Evolutionary conservation across 2,797 vertebrate genomes (phyloP).

Genomic region (Eurystomus glaucurus): DNA sequence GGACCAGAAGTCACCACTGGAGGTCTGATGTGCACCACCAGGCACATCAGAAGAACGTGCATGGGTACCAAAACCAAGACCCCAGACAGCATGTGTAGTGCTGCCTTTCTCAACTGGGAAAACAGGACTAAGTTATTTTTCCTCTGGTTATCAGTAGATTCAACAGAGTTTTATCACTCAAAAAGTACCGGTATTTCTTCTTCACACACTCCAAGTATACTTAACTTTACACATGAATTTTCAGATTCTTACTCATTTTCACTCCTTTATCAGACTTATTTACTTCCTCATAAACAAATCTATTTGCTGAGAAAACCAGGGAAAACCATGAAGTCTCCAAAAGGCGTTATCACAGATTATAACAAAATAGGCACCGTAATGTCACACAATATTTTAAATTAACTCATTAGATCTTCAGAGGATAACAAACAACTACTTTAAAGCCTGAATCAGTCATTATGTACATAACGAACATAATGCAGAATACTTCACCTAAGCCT

Average conservation of each 20-base stretch:
- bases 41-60: background rate
- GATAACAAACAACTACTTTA: conserved; percentile 12
- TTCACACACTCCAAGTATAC: background rate
- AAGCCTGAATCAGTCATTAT: background rate
- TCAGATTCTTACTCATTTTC: background rate
- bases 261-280: background rate
- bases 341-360: conserved; percentile 12
- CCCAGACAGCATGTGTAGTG: background rate
- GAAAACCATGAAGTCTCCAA: background rate
- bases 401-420: background rate
- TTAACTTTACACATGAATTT: background rate
- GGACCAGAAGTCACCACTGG: background rate
- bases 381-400: conserved; percentile 14
- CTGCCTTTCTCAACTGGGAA: background rate
- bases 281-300: background rate
- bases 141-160: background rate
- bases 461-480: background rate
- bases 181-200: background rate
- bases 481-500: background rate
- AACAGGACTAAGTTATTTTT: background rate
- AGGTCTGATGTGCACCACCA: background rate
- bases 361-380: conserved; percentile 16
- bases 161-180: background rate
- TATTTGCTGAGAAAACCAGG: background rate
- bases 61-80: accelerated